phyloP scores from a whole-genome alignment of 1,140 invertebrate species.

The Dryas iulia region DNA sequence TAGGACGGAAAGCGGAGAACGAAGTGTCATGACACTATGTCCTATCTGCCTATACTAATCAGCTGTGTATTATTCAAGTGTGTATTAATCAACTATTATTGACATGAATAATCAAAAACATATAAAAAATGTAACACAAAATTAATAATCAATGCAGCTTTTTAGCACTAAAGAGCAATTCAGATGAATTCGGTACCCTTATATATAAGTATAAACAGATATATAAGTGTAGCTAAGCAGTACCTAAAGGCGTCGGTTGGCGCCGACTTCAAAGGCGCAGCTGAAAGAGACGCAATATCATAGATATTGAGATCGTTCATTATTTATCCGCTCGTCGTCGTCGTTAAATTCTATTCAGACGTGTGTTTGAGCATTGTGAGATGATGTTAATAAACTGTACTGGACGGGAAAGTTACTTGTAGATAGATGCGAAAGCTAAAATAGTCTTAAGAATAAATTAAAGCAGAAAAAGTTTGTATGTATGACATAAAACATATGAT shows the following conservation, averaged over 20 bases:
- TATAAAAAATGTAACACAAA: neutral
- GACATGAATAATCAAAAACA: too few species aligned
- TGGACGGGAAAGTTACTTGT: neutral
- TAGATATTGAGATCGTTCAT: constrained; percentile 10
- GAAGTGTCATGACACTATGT: too few species aligned
- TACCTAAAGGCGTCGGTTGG: neutral
- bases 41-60: too few species aligned
- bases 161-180: neutral
- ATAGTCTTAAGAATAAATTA: neutral
- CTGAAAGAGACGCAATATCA: constrained; percentile 9
- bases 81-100: too few species aligned
- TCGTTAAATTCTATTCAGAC: constrained; percentile 6
- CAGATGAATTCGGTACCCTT: neutral
- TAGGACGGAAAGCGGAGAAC: too few species aligned
- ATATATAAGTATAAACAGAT: neutral
- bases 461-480: neutral
- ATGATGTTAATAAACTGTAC: neutral
- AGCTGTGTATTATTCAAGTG: too few species aligned
- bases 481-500: too few species aligned
- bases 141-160: neutral
- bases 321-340: constrained; percentile 4
- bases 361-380: constrained; percentile 3
- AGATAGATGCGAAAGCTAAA: neutral
- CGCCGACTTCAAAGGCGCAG: constrained; percentile 6
- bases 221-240: neutral